Evolutionary conservation across 1,140 invertebrate species (phyloP).

Genomic region (Papilio xuthus): DNA sequence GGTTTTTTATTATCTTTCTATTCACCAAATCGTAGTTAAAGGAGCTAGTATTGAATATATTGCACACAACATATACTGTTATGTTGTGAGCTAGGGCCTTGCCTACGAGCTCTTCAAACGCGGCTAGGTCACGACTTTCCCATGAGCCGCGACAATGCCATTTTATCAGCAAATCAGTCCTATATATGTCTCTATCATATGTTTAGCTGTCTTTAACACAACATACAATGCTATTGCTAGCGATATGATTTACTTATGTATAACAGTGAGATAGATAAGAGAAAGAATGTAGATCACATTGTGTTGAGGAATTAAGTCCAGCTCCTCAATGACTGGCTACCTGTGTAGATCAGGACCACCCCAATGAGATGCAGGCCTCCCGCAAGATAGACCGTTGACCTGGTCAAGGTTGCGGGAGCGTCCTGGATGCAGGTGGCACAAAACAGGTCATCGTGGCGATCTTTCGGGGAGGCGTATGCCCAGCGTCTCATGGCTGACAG

Average conservation of each 20-base stretch:
- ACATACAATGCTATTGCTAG: background rate
- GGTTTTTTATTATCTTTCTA: background rate
- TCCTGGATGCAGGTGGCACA: too few species aligned
- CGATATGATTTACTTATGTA: background rate
- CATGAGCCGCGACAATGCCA: constrained; percentile 21
- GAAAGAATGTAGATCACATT: too few species aligned
- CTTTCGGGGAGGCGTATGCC: too few species aligned
- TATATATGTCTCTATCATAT: constrained; percentile 3
- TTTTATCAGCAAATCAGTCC: constrained; percentile 16
- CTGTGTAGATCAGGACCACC: too few species aligned
- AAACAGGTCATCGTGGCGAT: too few species aligned
- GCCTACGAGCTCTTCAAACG: constrained; percentile 1
- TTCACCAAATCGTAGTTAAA: background rate
- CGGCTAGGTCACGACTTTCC: constrained; percentile 29
- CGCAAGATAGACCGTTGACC: too few species aligned
- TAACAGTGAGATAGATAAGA: too few species aligned
- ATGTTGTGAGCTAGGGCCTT: background rate
- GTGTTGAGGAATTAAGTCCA: too few species aligned
- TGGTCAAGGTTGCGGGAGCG: too few species aligned
- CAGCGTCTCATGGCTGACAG: too few species aligned
- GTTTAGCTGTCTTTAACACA: constrained; percentile 1
- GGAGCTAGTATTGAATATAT: background rate
- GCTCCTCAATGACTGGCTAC: too few species aligned
- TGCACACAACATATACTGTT: background rate
- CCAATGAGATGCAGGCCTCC: too few species aligned